These are phyloP conservation scores for Blennius ocellaris DNA, from an alignment of 2,113 vertebrate genomes.

Conservation along the genomic window DNA sequence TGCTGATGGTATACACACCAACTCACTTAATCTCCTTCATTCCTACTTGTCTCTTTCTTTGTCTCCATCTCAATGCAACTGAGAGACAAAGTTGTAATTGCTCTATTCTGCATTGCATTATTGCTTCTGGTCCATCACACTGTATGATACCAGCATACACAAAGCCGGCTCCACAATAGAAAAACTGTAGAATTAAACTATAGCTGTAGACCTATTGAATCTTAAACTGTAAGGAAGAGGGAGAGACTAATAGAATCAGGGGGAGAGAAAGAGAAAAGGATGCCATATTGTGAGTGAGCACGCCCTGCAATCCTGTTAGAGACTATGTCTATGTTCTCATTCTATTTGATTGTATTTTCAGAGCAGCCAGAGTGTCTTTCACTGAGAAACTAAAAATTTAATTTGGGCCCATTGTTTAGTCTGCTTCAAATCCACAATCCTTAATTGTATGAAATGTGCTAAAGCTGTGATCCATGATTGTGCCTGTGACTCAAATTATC, in stretches of 20 bases:
- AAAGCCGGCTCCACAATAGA: slow-evolving; percentile 46
- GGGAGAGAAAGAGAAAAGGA: slow-evolving; percentile 59
- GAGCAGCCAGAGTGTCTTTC: slow-evolving; percentile 65
- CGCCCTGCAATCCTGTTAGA: slow-evolving; percentile 79
- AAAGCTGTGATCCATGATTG: slow-evolving; percentile 74
- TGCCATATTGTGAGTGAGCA: slow-evolving; percentile 69
- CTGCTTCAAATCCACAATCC: slow-evolving; percentile 78
- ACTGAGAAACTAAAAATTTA: slow-evolving; percentile 79
- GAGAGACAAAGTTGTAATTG: slow-evolving; percentile 53
- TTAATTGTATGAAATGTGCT: slow-evolving; percentile 78
- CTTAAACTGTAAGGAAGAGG: slow-evolving; percentile 39
- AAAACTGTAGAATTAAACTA: slow-evolving; percentile 60
- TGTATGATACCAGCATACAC: slow-evolving; percentile 39
- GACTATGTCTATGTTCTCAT: slow-evolving; percentile 64
- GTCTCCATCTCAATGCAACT: slow-evolving; percentile 37
- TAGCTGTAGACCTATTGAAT: slow-evolving; percentile 43
- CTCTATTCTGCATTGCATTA: slow-evolving; percentile 50
- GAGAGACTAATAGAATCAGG: slow-evolving; percentile 73
- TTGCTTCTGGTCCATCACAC: slow-evolving; percentile 38
- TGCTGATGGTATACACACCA: slow-evolving; percentile 19
- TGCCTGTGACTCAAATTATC: slow-evolving; percentile 67
- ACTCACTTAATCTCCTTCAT: slow-evolving; percentile 29
- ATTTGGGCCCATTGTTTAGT: slow-evolving; percentile 81
- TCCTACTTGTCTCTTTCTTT: slow-evolving; percentile 45
- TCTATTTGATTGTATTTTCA: slow-evolving; percentile 75